Conservation (phyloP, 1,140 invertebrate genomes). For the Callitettix versicolor region DNA sequence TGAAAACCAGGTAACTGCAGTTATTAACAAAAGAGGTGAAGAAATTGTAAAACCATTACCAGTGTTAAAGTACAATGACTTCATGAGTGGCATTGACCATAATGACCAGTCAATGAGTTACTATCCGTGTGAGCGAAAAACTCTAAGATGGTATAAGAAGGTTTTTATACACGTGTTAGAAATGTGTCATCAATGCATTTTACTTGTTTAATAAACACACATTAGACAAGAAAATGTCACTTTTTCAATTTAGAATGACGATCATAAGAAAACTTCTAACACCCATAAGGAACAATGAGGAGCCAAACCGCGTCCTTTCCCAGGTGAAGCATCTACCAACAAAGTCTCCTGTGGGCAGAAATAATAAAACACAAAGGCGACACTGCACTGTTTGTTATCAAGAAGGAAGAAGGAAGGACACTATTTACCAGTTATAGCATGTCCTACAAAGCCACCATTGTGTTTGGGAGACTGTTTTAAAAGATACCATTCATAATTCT, state of each 20-base stretch:
- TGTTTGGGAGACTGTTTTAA: background rate
- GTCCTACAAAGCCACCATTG: background rate
- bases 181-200: too few species aligned
- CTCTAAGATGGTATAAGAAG: slow-evolving; percentile 29
- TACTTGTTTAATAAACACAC: too few species aligned
- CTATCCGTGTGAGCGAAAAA: slow-evolving; percentile 27
- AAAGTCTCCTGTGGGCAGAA: too few species aligned
- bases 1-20: slow-evolving; percentile 1
- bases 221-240: too few species aligned
- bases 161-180: slow-evolving; percentile 16
- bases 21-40: too few species aligned
- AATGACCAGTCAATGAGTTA: slow-evolving; percentile 27
- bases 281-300: too few species aligned
- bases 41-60: slow-evolving; percentile 8
- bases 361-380: background rate
- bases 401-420: background rate
- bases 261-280: background rate
- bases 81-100: slow-evolving; percentile 28
- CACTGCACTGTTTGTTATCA: background rate
- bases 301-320: too few species aligned
- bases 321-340: background rate
- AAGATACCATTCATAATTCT: background rate
- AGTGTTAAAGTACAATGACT: slow-evolving; percentile 9
- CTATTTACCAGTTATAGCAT: background rate
- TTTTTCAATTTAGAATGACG: background rate